Evolutionary conservation across 2,888 invertebrate genomes (phyloP).

Genomic region (Cactoblastis cactorum): DNA sequence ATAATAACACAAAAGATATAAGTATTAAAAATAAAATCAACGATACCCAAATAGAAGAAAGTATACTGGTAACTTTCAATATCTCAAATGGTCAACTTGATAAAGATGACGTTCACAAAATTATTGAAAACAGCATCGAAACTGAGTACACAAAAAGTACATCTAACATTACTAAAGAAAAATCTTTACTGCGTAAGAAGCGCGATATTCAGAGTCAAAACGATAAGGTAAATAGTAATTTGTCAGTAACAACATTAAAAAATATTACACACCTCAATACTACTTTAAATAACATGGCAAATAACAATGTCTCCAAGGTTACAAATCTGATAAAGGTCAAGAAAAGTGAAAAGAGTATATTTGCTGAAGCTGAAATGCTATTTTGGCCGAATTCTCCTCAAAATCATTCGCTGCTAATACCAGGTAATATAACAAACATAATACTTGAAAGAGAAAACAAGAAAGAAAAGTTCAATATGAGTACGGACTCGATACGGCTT

Average conservation of each 20-base stretch:
- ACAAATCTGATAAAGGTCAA: slow-evolving; percentile 28
- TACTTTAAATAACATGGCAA: background rate
- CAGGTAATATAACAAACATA: slow-evolving; percentile 53
- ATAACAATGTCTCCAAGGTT: slow-evolving; percentile 11
- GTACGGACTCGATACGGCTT: slow-evolving; percentile 42
- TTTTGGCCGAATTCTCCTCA: slow-evolving; percentile 54
- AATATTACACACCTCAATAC: background rate
- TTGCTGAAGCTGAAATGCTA: slow-evolving; percentile 47
- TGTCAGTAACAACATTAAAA: background rate
- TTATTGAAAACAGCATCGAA: slow-evolving; percentile 54
- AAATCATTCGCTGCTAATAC: slow-evolving; percentile 23
- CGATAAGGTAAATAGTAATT: slow-evolving; percentile 12
- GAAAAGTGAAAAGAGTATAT: slow-evolving; percentile 39
- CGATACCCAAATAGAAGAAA: slow-evolving; percentile 40
- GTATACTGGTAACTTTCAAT: slow-evolving; percentile 43
- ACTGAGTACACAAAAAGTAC: slow-evolving; percentile 37
- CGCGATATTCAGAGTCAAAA: slow-evolving; percentile 31
- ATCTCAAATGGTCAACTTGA: slow-evolving; percentile 39
- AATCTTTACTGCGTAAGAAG: slow-evolving; percentile 36
- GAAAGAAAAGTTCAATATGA: slow-evolving; percentile 55
- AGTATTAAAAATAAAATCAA: slow-evolving; percentile 19
- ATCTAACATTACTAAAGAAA: slow-evolving; percentile 34
- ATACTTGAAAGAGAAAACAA: slow-evolving; percentile 57
- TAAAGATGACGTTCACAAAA: slow-evolving; percentile 33
- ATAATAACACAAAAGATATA: slow-evolving; percentile 27